Conservation (phyloP, 2,888 invertebrate species). For the Kryphioiulus occultus region DNA sequence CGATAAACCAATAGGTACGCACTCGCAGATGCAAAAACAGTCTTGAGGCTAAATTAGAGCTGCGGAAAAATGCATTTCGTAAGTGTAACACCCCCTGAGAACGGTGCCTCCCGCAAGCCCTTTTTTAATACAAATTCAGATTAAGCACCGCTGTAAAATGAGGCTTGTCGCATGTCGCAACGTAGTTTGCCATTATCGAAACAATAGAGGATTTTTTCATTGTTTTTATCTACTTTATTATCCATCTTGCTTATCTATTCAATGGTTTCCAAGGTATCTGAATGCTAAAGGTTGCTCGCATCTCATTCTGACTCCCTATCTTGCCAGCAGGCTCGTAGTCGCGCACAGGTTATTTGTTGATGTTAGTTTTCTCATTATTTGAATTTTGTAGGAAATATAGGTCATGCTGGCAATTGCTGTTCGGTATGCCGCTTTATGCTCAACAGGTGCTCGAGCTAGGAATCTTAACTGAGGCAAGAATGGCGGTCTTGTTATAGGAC, state of each 20-base stretch:
- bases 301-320: neutral
- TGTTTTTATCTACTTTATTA: conserved; percentile 16
- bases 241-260: conserved; percentile 12
- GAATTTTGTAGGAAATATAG: neutral
- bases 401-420: neutral
- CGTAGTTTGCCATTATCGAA: neutral
- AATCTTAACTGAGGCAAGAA: neutral
- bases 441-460: neutral
- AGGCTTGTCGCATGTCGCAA: neutral
- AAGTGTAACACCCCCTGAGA: neutral
- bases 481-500: neutral
- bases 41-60: neutral
- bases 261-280: conserved; percentile 14
- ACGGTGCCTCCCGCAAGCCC: neutral
- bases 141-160: neutral
- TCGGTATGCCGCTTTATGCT: neutral
- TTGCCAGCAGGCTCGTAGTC: neutral
- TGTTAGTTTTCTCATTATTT: conserved; percentile 22
- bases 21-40: neutral
- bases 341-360: neutral
- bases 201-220: conserved; percentile 7
- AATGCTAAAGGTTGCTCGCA: conserved; percentile 18
- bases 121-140: neutral
- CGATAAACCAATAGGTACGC: neutral
- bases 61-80: neutral